Conservation (phyloP, 1,140 invertebrate species). For the Orchestia grillus region DNA sequence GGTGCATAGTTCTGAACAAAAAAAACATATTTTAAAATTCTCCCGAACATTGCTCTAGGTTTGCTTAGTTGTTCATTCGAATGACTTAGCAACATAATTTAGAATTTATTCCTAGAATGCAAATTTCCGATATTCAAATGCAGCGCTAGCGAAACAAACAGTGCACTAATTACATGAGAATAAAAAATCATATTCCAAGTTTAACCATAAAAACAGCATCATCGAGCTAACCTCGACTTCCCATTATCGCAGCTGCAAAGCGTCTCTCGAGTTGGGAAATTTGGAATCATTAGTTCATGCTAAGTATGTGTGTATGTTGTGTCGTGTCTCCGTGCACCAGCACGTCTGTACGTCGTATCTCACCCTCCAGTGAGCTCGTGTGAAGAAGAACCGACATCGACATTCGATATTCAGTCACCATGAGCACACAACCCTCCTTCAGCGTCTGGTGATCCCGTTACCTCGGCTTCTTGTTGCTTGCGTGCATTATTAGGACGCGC, state of each 20-base stretch:
- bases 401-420: background rate
- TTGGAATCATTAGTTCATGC: background rate
- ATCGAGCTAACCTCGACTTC: background rate
- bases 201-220: too few species aligned
- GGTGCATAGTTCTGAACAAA: too few species aligned
- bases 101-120: too few species aligned
- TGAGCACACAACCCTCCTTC: background rate
- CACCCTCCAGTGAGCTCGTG: conserved; percentile 22
- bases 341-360: background rate
- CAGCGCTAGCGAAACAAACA: background rate
- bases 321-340: background rate
- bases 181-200: background rate
- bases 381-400: conserved; percentile 23
- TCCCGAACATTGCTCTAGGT: background rate
- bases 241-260: background rate
- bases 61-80: background rate
- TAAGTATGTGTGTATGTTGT: background rate
- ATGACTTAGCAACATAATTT: background rate
- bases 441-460: conserved; percentile 16
- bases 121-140: background rate
- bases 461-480: background rate
- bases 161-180: background rate
- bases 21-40: too few species aligned
- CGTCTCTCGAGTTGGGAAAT: background rate
- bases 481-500: background rate